These are phyloP conservation scores for Epinephelus awoara DNA, from an alignment of 2,797 vertebrate species.

Conservation along the genomic window DNA sequence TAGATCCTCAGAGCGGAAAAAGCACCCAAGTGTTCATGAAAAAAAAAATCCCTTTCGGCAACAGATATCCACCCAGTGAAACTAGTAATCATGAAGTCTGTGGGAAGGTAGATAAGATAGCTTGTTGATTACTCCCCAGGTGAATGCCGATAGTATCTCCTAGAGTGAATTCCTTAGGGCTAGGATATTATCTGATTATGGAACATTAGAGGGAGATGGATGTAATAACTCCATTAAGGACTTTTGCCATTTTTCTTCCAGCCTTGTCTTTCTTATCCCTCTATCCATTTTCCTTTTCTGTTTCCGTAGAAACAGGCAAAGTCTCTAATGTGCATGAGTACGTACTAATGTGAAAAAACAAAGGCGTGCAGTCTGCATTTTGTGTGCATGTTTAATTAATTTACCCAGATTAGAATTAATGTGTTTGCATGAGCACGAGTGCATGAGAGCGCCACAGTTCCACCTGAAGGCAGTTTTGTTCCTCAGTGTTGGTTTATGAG, in stretches of 20 bases:
- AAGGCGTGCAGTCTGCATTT: constrained; percentile 38
- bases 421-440: constrained; percentile 24
- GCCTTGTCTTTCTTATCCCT: constrained; percentile 4
- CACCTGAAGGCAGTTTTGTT: constrained; percentile 44
- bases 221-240: constrained; percentile 64
- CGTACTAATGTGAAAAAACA: constrained; percentile 3
- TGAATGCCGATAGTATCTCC: constrained; percentile 47
- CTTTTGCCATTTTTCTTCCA: constrained; percentile 6
- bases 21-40: constrained; percentile 61
- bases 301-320: not conserved
- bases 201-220: constrained; percentile 58
- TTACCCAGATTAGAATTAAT: constrained; percentile 43
- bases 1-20: constrained; percentile 72
- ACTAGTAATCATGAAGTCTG: constrained; percentile 46
- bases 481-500: constrained; percentile 39
- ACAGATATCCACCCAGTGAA: constrained; percentile 64
- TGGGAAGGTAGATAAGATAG: constrained; percentile 58
- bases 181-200: constrained; percentile 69
- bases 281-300: not conserved
- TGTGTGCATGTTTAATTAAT: constrained; percentile 63
- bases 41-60: constrained; percentile 56
- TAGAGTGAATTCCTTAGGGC: constrained; percentile 50
- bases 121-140: constrained; percentile 67
- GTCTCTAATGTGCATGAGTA: constrained; percentile 10
- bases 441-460: not conserved